phyloP scores from a whole-genome alignment of 2,113 vertebrate genomes.

The Carassius auratus region DNA sequence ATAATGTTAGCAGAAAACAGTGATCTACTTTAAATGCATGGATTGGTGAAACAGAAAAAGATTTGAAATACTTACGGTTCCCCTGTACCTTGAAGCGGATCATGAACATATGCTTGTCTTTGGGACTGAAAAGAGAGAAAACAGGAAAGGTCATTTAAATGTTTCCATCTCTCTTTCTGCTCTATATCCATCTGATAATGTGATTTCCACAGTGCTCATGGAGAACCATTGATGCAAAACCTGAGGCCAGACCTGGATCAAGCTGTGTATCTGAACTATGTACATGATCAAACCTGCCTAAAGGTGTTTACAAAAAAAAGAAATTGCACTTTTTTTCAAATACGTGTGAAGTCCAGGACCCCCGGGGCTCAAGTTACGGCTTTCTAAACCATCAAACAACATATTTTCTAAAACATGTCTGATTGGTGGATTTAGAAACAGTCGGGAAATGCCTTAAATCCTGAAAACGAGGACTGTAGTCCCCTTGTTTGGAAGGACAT shows the following conservation, averaged over 20 bases:
- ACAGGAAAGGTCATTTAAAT: slow-evolving; percentile 31
- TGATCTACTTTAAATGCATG: not conserved
- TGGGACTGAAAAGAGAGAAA: slow-evolving; percentile 48
- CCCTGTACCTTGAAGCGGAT: slow-evolving; percentile 54
- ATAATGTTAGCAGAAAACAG: not conserved
- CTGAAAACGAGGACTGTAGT: slow-evolving; percentile 55
- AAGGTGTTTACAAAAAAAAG: not conserved
- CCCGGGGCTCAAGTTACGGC: not conserved
- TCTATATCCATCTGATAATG: slow-evolving; percentile 13
- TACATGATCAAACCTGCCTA: not conserved
- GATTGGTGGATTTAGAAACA: slow-evolving; percentile 36
- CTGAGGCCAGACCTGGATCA: slow-evolving; percentile 37
- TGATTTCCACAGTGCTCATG: not conserved
- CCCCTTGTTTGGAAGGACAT: slow-evolving; percentile 57
- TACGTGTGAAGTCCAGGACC: slow-evolving; percentile 33
- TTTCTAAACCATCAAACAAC: slow-evolving; percentile 36
- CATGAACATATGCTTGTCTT: slow-evolving; percentile 56
- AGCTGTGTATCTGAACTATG: slow-evolving; percentile 26
- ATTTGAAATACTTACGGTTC: slow-evolving; percentile 35
- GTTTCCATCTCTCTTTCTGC: not conserved
- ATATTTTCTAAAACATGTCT: slow-evolving; percentile 20
- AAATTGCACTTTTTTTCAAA: slow-evolving; percentile 2
- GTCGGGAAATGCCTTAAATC: slow-evolving; percentile 31
- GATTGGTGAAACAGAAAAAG: too few relatives aligned
- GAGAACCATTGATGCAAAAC: not conserved